A percentile compares a stretch with the other conserved stretches of the same genome.
These are phyloP conservation scores for Adoxophyes honmai DNA, from an alignment of 1,140 invertebrate genomes.

Conservation along the genomic window DNA sequence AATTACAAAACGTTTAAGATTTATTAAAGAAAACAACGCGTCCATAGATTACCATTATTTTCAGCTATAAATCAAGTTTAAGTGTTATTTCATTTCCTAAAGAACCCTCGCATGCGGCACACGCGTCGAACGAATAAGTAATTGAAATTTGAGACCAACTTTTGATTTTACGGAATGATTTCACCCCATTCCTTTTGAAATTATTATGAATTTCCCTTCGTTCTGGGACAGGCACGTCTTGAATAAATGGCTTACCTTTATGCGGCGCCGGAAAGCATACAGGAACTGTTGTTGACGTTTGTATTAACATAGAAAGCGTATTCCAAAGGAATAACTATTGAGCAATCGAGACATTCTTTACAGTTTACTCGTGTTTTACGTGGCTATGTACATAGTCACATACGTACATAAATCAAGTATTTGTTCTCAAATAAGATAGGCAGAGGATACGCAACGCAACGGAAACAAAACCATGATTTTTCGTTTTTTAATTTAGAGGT, in stretches of 20 bases:
- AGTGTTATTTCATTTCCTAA: conserved; percentile 75
- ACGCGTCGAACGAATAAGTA: conserved; percentile 73
- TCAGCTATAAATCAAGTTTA: conserved; percentile 70
- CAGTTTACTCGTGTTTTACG: background rate
- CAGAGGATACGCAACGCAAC: too few species aligned
- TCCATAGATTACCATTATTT: conserved; percentile 68
- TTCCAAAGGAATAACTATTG: conserved; percentile 5
- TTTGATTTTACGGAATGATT: conserved; percentile 70
- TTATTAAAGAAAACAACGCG: conserved; percentile 66
- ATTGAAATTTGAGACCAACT: conserved; percentile 75
- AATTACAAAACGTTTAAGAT: conserved; percentile 46
- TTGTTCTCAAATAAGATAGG: too few species aligned
- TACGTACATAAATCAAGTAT: too few species aligned
- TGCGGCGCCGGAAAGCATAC: conserved; percentile 15
- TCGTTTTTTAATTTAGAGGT: too few species aligned
- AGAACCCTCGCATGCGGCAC: conserved; percentile 59
- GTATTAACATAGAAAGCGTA: conserved; percentile 8
- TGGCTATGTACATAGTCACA: too few species aligned
- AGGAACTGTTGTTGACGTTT: conserved; percentile 10
- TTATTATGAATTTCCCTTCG: conserved; percentile 68
- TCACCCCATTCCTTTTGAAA: conserved; percentile 59
- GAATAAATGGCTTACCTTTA: conserved; percentile 36
- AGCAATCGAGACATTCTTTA: background rate
- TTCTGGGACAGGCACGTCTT: conserved; percentile 44
- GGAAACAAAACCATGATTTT: too few species aligned